Conservation (phyloP, 2,797 vertebrate species). For the Botia almorhae region DNA sequence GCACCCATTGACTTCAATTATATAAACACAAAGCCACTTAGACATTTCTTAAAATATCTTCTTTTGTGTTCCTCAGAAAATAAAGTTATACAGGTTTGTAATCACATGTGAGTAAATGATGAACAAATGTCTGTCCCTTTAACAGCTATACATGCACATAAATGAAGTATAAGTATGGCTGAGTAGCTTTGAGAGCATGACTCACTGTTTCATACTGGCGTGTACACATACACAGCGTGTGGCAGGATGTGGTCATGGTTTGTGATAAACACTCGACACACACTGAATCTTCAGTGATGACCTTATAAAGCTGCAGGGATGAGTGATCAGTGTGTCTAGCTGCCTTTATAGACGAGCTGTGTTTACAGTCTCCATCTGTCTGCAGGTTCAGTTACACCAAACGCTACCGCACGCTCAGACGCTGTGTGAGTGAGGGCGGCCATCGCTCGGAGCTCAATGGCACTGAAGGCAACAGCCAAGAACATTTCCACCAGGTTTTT, state of each 20-base stretch:
- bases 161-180: background rate
- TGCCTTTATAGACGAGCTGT: conserved; percentile 39
- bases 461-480: conserved; percentile 81
- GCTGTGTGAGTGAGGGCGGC: conserved; percentile 84
- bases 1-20: too few species aligned
- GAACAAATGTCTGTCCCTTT: background rate
- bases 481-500: conserved; percentile 78
- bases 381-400: conserved; percentile 93
- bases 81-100: too few species aligned
- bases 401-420: conserved; percentile 87
- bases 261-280: conserved; percentile 32
- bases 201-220: background rate
- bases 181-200: too few species aligned
- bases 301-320: conserved; percentile 48
- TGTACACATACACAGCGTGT: background rate
- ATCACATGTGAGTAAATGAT: too few species aligned
- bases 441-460: conserved; percentile 85
- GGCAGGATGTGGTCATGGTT: conserved; percentile 60
- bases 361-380: background rate
- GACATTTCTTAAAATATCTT: too few species aligned
- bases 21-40: too few species aligned
- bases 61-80: too few species aligned
- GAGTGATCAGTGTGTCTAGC: conserved; percentile 45
- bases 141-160: background rate
- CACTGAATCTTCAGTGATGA: background rate